These are phyloP conservation scores for Xanthia icteritia DNA, from an alignment of 2,888 invertebrate species.

Conservation along the genomic window DNA sequence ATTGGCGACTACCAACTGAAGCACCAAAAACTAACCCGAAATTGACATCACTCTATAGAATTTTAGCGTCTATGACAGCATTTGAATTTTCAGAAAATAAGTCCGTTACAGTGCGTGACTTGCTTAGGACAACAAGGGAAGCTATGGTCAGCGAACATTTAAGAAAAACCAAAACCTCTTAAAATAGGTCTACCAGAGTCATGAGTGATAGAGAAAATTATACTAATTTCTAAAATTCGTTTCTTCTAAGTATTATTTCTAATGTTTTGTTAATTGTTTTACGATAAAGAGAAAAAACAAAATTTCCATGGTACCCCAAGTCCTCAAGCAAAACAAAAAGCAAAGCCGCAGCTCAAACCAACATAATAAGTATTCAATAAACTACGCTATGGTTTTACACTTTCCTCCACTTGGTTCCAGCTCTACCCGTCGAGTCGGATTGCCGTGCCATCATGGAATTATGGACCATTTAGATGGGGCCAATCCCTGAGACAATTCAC, in stretches of 20 bases:
- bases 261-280: neutral
- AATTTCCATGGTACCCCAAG: neutral
- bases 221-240: neutral
- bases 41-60: conserved; percentile 84
- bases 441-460: neutral
- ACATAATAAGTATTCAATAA: too few species aligned
- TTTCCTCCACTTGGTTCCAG: neutral
- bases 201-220: neutral
- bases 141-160: neutral
- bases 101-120: conserved; percentile 69
- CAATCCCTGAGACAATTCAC: too few species aligned
- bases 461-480: too few species aligned
- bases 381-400: too few species aligned
- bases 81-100: conserved; percentile 79
- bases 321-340: too few species aligned
- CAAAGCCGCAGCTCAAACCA: neutral
- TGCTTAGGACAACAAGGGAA: neutral
- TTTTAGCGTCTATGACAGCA: conserved; percentile 78
- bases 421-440: neutral
- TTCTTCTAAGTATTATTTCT: neutral
- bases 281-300: too few species aligned
- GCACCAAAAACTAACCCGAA: conserved; percentile 84
- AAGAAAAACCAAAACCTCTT: neutral
- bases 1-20: conserved; percentile 87
- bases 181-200: neutral